phyloP scores from a whole-genome alignment of 2,888 invertebrate species.

The Ceramica pisi region DNA sequence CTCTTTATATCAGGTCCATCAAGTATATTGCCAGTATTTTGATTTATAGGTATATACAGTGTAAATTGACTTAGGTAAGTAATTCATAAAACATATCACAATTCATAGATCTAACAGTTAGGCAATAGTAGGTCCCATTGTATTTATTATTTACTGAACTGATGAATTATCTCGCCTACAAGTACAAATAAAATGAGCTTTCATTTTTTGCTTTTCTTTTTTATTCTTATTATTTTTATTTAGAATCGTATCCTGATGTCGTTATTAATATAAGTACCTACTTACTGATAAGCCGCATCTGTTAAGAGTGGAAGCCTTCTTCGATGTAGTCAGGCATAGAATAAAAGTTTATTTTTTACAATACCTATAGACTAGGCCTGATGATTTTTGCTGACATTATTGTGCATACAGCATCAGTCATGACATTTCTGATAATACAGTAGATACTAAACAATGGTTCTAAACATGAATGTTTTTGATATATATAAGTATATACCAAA shows the following conservation, averaged over 20 bases:
- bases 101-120: constrained; percentile 80
- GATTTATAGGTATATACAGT: constrained; percentile 67
- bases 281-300: constrained; percentile 18
- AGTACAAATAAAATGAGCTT: constrained; percentile 57
- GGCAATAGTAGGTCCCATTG: constrained; percentile 85
- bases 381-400: constrained; percentile 27
- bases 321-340: constrained; percentile 31
- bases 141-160: constrained; percentile 75
- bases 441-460: constrained; percentile 42
- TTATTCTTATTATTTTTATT: constrained; percentile 7
- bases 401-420: constrained; percentile 41
- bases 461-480: constrained; percentile 59
- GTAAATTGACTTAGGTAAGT: constrained; percentile 73
- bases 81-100: constrained; percentile 76
- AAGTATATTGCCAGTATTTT: constrained; percentile 51
- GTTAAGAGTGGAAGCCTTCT: constrained; percentile 39
- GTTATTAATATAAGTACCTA: constrained; percentile 33
- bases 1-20: constrained; percentile 10
- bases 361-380: constrained; percentile 18
- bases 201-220: not conserved
- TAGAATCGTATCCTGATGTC: constrained; percentile 15
- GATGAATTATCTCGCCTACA: constrained; percentile 62
- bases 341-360: constrained; percentile 19
- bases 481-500: constrained; percentile 63
- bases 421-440: constrained; percentile 47